Percentiles rank a stretch among this genome's conserved stretches.
Evolutionary conservation across 1,140 invertebrate genomes (phyloP).

Genomic region (Amphibalanus amphitrite): DNA sequence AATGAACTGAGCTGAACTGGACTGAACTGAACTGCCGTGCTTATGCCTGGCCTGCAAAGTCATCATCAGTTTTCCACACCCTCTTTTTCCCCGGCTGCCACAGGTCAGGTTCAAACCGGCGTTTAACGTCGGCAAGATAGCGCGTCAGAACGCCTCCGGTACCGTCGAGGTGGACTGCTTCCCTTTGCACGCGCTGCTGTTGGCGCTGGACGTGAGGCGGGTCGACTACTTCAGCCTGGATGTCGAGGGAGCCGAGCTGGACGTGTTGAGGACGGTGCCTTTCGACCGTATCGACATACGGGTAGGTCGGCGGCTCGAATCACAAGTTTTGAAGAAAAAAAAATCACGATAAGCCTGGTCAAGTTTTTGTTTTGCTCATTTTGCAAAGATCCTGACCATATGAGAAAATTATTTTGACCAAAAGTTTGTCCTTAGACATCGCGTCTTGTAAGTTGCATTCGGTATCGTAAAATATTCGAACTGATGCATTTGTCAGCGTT

Average conservation of each 20-base stretch:
- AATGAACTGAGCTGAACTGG: no score
- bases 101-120: slow-evolving; percentile 16
- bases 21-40: no score
- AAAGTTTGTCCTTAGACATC: no score
- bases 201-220: slow-evolving; percentile 22
- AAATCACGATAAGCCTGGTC: no score
- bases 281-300: slow-evolving; percentile 22
- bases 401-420: no score
- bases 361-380: no score
- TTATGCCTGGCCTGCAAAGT: no score
- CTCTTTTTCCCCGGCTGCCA: slow-evolving; percentile 3
- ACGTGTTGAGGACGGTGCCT: slow-evolving; percentile 24
- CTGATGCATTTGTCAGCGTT: no score
- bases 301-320: slow-evolving; percentile 15
- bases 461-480: no score
- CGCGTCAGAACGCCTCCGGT: neutral
- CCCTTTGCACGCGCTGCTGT: slow-evolving; percentile 23
- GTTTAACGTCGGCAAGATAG: slow-evolving; percentile 17
- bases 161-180: slow-evolving; percentile 23
- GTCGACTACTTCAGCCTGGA: slow-evolving; percentile 27
- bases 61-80: neutral
- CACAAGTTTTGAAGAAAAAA: no score
- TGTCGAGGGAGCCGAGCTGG: slow-evolving; percentile 24
- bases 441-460: no score
- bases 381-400: no score